Evolutionary conservation across 2,113 vertebrate species (phyloP), one percentile per base, ranked within the genome.

Genomic region (human (Homo sapiens)): DNA sequence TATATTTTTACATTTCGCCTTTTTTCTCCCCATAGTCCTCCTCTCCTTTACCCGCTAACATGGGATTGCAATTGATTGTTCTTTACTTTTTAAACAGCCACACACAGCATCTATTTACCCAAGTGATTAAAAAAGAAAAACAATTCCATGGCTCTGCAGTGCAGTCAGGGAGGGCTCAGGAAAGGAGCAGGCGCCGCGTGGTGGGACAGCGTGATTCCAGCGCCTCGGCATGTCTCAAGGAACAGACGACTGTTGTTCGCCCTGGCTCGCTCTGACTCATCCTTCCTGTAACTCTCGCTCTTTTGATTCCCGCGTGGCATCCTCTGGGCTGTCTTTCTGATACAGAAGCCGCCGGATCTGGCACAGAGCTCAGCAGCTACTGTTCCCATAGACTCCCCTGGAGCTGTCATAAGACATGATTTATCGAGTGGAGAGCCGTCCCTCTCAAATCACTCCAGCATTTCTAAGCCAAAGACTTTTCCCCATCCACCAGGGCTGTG

Each of bases 21-120:
- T 16, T 76, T 68, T 18, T 18, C 11, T 4, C 0, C 9, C 1
- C 3, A 1, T 0, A 1, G 17, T 14, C 2, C 10, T 17, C 23
- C 38, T 40, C 5, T 14, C 32, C 14, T 70, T 70, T 8, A 35
- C 66, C 4, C 7, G 1, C 23, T 5, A 3, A 48, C 14, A 2
- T 1, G 10, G 57, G 43, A 18, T n/a, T 73, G 8, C 25, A 72
- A 38, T 4, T n/a, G 23, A 59, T 1, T 3, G 7, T 23, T 68
- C 55, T 83, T 92, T 43, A 18, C 18, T 59, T 95, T 90, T 87
- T 57, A 83, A 89, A 48, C 48, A 59, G 80, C 30, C 52, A 3
- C 4, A 3, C 4, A 3, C 48, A 72, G 30, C 20, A 2, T 43
- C n/a, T 32, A 32, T 22, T 70, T 30, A 35, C n/a, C 7, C 22